These are phyloP conservation scores for Drosophila nikananu DNA, from an alignment of 1,140 invertebrate species.

Conservation along the genomic window DNA sequence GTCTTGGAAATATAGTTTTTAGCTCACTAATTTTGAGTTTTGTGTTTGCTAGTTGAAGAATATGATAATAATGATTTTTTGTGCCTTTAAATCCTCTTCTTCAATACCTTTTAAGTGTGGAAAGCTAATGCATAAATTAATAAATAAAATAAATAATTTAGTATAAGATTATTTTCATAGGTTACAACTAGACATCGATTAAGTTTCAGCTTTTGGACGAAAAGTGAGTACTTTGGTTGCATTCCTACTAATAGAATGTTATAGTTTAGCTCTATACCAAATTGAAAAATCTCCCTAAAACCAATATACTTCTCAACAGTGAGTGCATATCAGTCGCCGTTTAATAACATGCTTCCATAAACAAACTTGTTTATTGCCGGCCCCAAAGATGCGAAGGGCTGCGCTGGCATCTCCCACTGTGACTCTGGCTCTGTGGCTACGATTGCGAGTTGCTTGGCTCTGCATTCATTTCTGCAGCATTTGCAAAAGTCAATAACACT, in stretches of 20 bases:
- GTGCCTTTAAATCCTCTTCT: too few species aligned
- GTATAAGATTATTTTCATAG: too few species aligned
- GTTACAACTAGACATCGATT: too few species aligned
- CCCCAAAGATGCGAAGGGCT: constrained; percentile 49
- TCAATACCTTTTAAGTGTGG: too few species aligned
- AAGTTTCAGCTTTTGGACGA: neutral
- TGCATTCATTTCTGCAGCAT: constrained; percentile 74
- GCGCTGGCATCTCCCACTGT: constrained; percentile 62
- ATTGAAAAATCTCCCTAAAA: neutral
- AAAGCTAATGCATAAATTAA: too few species aligned
- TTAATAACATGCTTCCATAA: constrained; percentile 59
- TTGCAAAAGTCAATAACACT: constrained; percentile 79
- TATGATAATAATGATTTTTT: too few species aligned
- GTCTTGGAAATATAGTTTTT: too few species aligned
- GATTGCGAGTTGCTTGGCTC: constrained; percentile 51
- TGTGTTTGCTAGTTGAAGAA: too few species aligned
- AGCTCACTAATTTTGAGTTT: neutral
- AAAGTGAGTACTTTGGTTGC: neutral
- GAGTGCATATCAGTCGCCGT: constrained; percentile 21
- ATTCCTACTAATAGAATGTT: neutral
- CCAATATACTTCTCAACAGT: neutral
- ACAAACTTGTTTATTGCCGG: constrained; percentile 64
- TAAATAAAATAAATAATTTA: too few species aligned
- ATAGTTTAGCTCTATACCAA: neutral
- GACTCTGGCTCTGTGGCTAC: constrained; percentile 22